These are phyloP conservation scores for Lynx canadensis DNA, from an alignment of 2,113 vertebrate genomes.

Conservation along the genomic window DNA sequence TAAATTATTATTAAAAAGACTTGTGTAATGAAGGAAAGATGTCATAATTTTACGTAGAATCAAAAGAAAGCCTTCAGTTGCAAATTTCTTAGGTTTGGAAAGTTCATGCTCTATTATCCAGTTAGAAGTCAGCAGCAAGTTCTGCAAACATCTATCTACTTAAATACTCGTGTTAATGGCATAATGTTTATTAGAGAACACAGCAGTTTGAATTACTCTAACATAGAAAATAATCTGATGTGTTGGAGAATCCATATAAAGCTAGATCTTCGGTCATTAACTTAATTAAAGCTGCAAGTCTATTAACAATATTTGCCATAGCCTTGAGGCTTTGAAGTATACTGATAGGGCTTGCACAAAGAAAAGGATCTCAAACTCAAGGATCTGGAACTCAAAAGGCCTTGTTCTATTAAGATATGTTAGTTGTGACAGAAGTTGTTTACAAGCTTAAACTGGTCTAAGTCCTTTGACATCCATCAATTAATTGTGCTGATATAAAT, in stretches of 20 bases:
- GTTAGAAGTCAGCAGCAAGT: not conserved
- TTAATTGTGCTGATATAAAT: not conserved
- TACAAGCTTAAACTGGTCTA: constrained; percentile 32
- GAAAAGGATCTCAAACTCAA: not conserved
- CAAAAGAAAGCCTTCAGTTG: not conserved
- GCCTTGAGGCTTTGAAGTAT: constrained; percentile 46
- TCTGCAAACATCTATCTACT: not conserved
- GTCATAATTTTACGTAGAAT: constrained; percentile 18
- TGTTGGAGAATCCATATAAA: constrained; percentile 51
- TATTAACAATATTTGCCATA: constrained; percentile 60
- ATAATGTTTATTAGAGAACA: constrained; percentile 7
- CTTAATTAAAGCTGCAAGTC: constrained; percentile 76
- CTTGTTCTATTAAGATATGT: not conserved
- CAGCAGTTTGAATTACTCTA: constrained; percentile 54
- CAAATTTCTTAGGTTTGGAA: not conserved
- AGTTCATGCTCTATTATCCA: not conserved
- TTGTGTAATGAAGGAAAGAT: not conserved
- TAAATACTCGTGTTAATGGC: constrained; percentile 48
- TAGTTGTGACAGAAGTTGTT: constrained; percentile 30
- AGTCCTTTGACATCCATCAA: constrained; percentile 56
- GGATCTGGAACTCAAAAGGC: not conserved
- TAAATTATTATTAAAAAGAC: not conserved
- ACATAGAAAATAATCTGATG: constrained; percentile 64
- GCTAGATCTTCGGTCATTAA: constrained; percentile 66
- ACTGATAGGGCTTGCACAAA: not conserved